Percentiles rank a stretch among this genome's conserved stretches.
Conservation (phyloP, 2,797 vertebrate species). For the Eleutherodactylus coqui region DNA sequence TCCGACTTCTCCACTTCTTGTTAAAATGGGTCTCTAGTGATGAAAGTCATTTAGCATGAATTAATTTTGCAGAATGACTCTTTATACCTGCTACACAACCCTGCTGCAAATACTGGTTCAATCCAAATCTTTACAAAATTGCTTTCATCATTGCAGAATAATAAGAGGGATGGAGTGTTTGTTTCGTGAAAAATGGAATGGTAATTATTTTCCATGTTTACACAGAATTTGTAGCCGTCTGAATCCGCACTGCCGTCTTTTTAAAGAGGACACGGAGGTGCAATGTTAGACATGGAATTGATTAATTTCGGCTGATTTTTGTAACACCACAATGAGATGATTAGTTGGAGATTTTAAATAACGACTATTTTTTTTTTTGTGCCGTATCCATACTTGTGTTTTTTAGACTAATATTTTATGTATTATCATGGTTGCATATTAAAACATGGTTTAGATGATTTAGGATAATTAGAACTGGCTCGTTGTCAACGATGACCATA, state of each 20-base stretch:
- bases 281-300: background rate
- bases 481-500: background rate
- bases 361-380: background rate
- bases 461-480: background rate
- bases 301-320: background rate
- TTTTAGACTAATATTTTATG: background rate
- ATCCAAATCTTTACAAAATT: constrained; percentile 41
- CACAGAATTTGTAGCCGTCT: background rate
- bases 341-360: background rate
- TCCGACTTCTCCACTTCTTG: constrained; percentile 55
- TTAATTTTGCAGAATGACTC: constrained; percentile 48
- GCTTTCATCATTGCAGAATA: constrained; percentile 41
- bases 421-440: background rate
- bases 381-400: background rate
- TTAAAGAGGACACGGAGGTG: background rate
- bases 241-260: background rate
- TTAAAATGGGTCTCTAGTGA: constrained; percentile 58
- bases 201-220: constrained; percentile 39
- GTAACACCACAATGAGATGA: background rate
- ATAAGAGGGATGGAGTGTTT: constrained; percentile 23
- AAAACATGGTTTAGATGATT: background rate
- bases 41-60: constrained; percentile 59
- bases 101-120: constrained; percentile 20
- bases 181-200: background rate
- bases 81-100: constrained; percentile 34